phyloP scores from a whole-genome alignment of 1,140 invertebrate genomes.

The Drosophila sturtevanti region DNA sequence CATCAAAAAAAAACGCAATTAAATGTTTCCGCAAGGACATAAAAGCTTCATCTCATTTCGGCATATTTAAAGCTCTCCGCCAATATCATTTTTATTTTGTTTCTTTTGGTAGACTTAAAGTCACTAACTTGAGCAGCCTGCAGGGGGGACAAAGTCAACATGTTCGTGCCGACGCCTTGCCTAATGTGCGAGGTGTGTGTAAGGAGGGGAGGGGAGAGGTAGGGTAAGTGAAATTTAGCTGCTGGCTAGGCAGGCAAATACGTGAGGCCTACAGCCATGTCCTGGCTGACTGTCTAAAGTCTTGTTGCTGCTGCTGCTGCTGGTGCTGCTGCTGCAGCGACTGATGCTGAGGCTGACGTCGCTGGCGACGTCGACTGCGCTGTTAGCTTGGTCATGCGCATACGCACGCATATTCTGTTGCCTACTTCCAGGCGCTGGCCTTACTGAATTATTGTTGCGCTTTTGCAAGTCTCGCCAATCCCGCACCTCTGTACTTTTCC shows the following conservation, averaged over 20 bases:
- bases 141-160: conserved; percentile 56
- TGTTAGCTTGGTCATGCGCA: conserved; percentile 58
- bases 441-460: conserved; percentile 63
- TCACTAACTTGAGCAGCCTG: not conserved
- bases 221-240: conserved; percentile 48
- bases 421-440: conserved; percentile 67
- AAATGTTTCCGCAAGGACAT: conserved; percentile 54
- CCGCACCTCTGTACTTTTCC: not conserved
- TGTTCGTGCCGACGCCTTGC: conserved; percentile 57
- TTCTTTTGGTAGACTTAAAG: conserved; percentile 16
- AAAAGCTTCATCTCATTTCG: conserved; percentile 43
- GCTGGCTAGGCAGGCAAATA: conserved; percentile 43
- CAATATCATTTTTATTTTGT: not conserved
- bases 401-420: conserved; percentile 56
- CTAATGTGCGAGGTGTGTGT: conserved; percentile 23
- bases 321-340: not conserved
- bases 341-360: not conserved
- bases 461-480: conserved; percentile 54
- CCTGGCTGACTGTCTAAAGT: conserved; percentile 63
- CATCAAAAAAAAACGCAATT: conserved; percentile 47
- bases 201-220: not conserved
- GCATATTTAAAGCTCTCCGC: conserved; percentile 40
- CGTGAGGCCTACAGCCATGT: conserved; percentile 23
- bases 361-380: conserved; percentile 14
- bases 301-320: conserved; percentile 38